Conservation (phyloP, 2,113 vertebrate genomes). For the Nycticebus coucang region DNA sequence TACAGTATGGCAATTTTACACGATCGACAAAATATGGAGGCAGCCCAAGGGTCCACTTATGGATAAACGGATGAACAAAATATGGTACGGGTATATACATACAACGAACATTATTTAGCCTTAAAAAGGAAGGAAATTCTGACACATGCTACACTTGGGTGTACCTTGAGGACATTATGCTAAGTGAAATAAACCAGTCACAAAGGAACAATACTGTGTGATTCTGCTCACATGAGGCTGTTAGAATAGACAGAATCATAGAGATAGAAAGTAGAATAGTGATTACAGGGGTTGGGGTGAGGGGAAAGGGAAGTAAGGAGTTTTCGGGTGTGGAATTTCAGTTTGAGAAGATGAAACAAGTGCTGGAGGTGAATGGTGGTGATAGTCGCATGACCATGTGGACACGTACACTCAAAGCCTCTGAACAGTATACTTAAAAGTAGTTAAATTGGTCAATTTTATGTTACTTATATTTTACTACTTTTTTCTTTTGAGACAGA, state of each 20-base stretch:
- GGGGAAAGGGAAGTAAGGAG: too few relatives aligned
- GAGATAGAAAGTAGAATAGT: neutral
- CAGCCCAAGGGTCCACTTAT: neutral
- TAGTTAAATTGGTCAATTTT: constrained; percentile 6
- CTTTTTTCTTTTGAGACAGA: too few relatives aligned
- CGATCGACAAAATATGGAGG: neutral
- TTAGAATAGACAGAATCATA: neutral
- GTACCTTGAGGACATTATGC: neutral
- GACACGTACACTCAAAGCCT: neutral
- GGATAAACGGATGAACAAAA: neutral
- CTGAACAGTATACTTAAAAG: neutral
- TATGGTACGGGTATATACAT: neutral
- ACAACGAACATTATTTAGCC: neutral
- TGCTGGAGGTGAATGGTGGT: neutral
- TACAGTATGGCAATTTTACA: neutral
- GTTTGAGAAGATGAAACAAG: neutral
- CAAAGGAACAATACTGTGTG: neutral
- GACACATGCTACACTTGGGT: neutral
- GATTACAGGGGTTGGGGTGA: neutral
- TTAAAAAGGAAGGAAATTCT: neutral
- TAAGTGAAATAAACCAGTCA: neutral
- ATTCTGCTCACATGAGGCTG: neutral
- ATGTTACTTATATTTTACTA: neutral
- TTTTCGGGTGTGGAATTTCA: neutral
- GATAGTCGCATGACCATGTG: neutral